Base-by-base conservation (phyloP, 2,113 vertebrate genomes). In the Phalacrocorax pelagicus region DNA sequence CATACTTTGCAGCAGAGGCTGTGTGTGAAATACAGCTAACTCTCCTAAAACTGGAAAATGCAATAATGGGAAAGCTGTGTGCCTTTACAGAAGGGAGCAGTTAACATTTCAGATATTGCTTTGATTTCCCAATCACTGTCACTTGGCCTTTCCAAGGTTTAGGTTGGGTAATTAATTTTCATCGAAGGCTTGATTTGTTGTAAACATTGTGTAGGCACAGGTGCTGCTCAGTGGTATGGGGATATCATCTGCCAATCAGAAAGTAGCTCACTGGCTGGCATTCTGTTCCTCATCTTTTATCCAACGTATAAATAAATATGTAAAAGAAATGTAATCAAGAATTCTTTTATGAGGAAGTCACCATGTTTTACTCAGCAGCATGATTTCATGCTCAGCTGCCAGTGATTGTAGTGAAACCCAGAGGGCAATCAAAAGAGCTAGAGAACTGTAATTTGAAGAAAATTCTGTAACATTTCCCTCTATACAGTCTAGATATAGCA, bases 361-460 rank as follows among this genome's bases (percentile, higher is more conserved):
- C 94, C 78, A 58, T 52, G 30, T 95, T 95, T 93, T 85, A 40
- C 74, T 88, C 61, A 80, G 87, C 84, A 91, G 66, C 54, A 5
- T 46, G 80, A 95, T 96, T 96, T 92, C 77, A 51, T 84, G 86
- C 83, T 91, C 88, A 92, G 63, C 65, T 94, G 89, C 77, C 51
- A 82, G 40, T 61, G 81, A 87, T 79, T 95, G 78, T 61, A 38
- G 78, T 65, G 74, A 58, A 93, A 96, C 49, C 70, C 34, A 61
- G 23, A 91, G 59, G 86, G 94, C 91, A 95, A 96, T 79, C 95
- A 91, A 38, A 58, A 83, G 57, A 87, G 40, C 22, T 62, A 15
- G 20, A 86, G 81, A 93, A 70, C 51, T 86, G 34, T 51, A 67
- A 83, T 83, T 92, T 70, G 54, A 70, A 82, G 88, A 69, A 71